phyloP scores from a whole-genome alignment of 2,888 invertebrate genomes.

The Chromoteleia sp. region DNA sequence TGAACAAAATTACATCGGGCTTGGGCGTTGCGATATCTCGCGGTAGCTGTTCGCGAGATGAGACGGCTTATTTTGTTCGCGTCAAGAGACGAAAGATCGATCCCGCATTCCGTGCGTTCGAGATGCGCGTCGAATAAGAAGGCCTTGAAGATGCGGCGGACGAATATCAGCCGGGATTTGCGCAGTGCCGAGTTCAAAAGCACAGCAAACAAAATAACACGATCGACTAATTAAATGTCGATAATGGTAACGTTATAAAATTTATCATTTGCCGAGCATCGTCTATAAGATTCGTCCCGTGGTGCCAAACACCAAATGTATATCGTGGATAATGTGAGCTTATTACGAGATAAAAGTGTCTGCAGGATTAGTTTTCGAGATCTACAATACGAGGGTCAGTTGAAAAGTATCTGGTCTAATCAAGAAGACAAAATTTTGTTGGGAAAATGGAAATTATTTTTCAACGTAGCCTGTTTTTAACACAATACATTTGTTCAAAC shows the following conservation, averaged over 20 bases:
- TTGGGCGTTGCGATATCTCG: background rate
- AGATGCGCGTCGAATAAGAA: slow-evolving; percentile 47
- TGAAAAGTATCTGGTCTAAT: no score
- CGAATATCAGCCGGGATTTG: slow-evolving; percentile 33
- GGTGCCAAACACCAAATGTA: no score
- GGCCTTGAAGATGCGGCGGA: slow-evolving; percentile 41
- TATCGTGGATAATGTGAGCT: no score
- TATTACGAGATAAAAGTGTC: no score
- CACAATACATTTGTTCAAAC: no score
- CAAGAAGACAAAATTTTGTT: no score
- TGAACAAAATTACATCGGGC: background rate
- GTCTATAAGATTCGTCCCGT: no score
- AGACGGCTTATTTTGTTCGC: slow-evolving; percentile 29
- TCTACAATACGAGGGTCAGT: no score
- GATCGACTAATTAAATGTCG: slow-evolving; percentile 11
- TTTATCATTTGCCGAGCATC: no score
- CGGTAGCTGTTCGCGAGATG: slow-evolving; percentile 14
- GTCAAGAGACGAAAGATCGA: slow-evolving; percentile 36
- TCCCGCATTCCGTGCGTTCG: slow-evolving; percentile 40
- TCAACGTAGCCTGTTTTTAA: no score
- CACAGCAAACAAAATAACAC: slow-evolving; percentile 23
- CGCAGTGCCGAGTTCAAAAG: slow-evolving; percentile 37
- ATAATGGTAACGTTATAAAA: background rate
- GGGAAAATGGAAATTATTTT: no score
- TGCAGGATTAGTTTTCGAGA: no score